Evolutionary conservation across 2,797 vertebrate species (phyloP).

Genomic region (Notolepis coatsorum): DNA sequence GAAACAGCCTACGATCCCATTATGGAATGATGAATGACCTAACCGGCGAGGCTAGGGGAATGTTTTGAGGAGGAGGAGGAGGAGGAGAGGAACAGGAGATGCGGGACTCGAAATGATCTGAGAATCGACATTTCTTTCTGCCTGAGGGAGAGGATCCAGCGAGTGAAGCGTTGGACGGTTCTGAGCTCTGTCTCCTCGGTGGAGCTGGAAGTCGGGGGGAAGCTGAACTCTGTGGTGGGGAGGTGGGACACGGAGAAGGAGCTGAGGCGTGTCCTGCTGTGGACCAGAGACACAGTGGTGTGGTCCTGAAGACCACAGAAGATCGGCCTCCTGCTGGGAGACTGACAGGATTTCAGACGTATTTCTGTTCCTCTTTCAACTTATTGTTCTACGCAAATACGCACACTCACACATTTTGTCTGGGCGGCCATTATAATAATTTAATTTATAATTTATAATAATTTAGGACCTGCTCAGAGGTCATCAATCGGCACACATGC

Average conservation of each 20-base stretch:
- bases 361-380: slow-evolving; percentile 19
- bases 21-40: slow-evolving; percentile 71
- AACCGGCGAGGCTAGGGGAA: slow-evolving; percentile 46
- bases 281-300: slow-evolving; percentile 41
- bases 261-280: slow-evolving; percentile 26
- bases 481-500: too few relatives aligned
- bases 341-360: not conserved
- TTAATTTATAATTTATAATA: too few relatives aligned
- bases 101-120: slow-evolving; percentile 56
- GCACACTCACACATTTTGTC: slow-evolving; percentile 6
- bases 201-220: slow-evolving; percentile 4
- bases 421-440: slow-evolving; percentile 8
- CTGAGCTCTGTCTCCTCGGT: slow-evolving; percentile 44
- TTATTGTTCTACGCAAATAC: slow-evolving; percentile 23
- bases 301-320: slow-evolving; percentile 51
- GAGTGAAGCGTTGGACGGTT: slow-evolving; percentile 28
- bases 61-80: slow-evolving; percentile 52
- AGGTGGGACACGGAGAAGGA: slow-evolving; percentile 30
- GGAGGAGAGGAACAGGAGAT: slow-evolving; percentile 47
- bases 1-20: slow-evolving; percentile 65
- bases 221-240: not conserved
- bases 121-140: slow-evolving; percentile 43
- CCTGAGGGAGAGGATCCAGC: slow-evolving; percentile 37
- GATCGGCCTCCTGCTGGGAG: slow-evolving; percentile 26
- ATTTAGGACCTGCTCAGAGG: too few relatives aligned